These are phyloP conservation scores for Drosophila malerkotliana DNA, from an alignment of 1,140 invertebrate species.

Conservation along the genomic window DNA sequence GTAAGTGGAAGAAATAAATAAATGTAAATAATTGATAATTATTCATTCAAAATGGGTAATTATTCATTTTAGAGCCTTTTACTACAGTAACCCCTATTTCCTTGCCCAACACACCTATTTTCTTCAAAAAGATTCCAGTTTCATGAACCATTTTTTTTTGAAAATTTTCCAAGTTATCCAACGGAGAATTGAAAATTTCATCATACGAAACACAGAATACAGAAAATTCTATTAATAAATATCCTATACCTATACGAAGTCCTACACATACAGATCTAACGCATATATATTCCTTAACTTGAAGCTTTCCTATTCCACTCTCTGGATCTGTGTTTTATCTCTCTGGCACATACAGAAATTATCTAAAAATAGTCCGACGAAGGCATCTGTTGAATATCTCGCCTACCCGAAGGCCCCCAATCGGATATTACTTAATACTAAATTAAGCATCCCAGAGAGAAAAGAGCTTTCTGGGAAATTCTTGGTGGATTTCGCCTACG, in stretches of 20 bases:
- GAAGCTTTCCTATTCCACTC: conserved; percentile 37
- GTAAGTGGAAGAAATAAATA: not conserved
- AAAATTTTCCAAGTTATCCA: conserved; percentile 48
- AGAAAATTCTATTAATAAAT: conserved; percentile 54
- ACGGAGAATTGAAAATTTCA: conserved; percentile 22
- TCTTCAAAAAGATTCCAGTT: not conserved
- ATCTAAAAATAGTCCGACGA: conserved; percentile 56
- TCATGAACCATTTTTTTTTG: conserved; percentile 4
- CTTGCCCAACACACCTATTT: not conserved
- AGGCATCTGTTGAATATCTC: conserved; percentile 71
- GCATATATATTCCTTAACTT: conserved; percentile 26
- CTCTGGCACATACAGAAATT: conserved; percentile 8
- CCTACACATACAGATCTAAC: conserved; percentile 28
- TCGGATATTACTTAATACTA: conserved; percentile 70
- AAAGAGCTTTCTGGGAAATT: conserved; percentile 61
- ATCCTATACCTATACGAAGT: conserved; percentile 7
- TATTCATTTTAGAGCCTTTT: too few species aligned
- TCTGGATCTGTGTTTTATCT: conserved; percentile 11
- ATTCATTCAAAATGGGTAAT: not conserved
- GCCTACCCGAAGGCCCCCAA: conserved; percentile 10
- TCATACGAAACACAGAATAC: conserved; percentile 50
- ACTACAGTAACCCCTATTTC: too few species aligned
- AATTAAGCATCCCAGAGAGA: conserved; percentile 10
- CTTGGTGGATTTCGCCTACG: conserved; percentile 40
- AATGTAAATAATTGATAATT: conserved; percentile 10